Evolutionary conservation across 2,113 vertebrate species (phyloP).

Genomic region (Kryptolebias marmoratus): DNA sequence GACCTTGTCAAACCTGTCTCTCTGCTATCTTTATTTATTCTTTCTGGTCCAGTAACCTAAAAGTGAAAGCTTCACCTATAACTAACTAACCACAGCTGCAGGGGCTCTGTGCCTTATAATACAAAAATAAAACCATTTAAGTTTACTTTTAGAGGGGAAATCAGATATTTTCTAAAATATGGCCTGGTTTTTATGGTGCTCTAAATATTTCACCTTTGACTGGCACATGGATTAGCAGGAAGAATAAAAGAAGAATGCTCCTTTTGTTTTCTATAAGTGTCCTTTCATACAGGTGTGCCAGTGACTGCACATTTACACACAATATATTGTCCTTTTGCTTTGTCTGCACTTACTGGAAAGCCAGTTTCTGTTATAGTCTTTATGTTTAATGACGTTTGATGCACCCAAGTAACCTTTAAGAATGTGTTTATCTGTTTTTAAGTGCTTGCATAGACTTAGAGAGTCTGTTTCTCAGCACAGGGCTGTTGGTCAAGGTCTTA

Average conservation of each 20-base stretch:
- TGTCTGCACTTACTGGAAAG: conserved; percentile 47
- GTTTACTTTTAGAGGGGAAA: neutral
- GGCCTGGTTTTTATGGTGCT: neutral
- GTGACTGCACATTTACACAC: conserved; percentile 15
- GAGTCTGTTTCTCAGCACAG: no score
- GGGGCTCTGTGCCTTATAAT: neutral
- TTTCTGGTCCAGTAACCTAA: neutral
- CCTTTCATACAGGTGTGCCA: conserved; percentile 50
- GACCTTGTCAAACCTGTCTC: neutral
- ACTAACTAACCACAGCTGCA: neutral
- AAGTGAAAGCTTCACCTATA: conserved; percentile 9
- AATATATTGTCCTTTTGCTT: conserved; percentile 25
- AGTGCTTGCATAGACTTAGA: no score
- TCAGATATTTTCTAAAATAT: neutral
- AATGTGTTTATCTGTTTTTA: no score
- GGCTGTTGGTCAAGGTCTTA: no score
- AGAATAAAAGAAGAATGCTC: conserved; percentile 15
- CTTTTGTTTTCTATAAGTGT: conserved; percentile 49
- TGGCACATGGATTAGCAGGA: conserved; percentile 26
- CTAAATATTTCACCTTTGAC: conserved; percentile 35
- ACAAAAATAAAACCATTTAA: neutral
- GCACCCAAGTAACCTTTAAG: no score
- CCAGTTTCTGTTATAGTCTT: neutral
- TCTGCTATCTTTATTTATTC: neutral
- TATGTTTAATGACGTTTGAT: no score